Base-by-base conservation (phyloP, 2,113 vertebrate genomes). In the Hippocampus barbouri region DNA sequence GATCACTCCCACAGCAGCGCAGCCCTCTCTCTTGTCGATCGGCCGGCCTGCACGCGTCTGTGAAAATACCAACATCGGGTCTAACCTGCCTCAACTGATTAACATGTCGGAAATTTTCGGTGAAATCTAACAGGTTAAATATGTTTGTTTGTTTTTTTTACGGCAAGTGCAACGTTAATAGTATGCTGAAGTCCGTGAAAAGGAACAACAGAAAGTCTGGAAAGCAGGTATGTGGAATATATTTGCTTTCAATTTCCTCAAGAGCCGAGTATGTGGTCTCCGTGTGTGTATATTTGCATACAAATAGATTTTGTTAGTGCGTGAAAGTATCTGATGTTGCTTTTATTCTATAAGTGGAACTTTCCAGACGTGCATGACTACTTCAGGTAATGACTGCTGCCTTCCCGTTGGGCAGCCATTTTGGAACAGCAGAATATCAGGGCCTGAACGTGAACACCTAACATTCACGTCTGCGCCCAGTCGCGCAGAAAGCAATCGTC, bases 401-500 rank as follows among this genome's bases (percentile, higher is more conserved):
- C 73, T 73, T 66, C 27, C 59, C 71, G 72, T 81, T 85, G 79
- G 79, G 68, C 11, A 74, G 70, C 71, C 77, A 74, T 80, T 83
- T 54, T 54, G 8, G 1, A 51, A 18, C 49, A 6, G 49, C 47
- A 16, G 47, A 38, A 38, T 7, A 38, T 38, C 0, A 15, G 12
- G 47, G 12, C 49, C 16, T 51, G 16, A 51, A 18, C 1, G 7
- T 18, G 16, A 51, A 51, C 49, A 51, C 49, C 49, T 16, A 16
- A 20, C 16, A 7, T 18, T 51, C 49, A 51, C 18, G 5, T 51
- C 49, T 20, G 49, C 5, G 49, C 49, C 47, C 47, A 16, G 15
- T 49, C 15, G 47, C 5, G 47, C 16, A 16, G 16, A 49, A 15
- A 18, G 47, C 15, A 49, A 49, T 49, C 20, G 15, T 49, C 47